A percentile compares a stretch with the other conserved stretches of the same genome.
phyloP scores from a whole-genome alignment of 2,797 vertebrate species.

The Pyrocephalus nanus region DNA sequence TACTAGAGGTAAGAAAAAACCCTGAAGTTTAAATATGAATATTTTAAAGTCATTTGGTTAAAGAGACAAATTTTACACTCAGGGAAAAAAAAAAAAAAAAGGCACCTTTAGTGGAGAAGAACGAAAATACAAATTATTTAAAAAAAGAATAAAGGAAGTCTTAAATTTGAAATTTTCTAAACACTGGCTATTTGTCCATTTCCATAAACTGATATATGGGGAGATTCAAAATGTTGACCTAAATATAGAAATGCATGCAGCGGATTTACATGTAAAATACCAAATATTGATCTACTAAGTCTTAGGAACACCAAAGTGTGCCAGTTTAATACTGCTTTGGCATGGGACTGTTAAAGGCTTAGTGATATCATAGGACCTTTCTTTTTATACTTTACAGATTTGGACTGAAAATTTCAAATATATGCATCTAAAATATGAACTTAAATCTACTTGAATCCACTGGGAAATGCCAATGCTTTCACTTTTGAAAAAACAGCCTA shows the following conservation, averaged over 20 bases:
- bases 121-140: not conserved
- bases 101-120: not conserved
- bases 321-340: not conserved
- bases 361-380: accelerated
- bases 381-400: not conserved
- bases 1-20: not conserved
- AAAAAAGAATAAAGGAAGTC: not conserved
- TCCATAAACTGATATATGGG: not conserved
- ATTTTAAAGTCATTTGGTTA: not conserved
- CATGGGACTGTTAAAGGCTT: not conserved
- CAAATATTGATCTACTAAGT: not conserved
- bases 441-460: not conserved
- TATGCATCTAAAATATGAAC: not conserved
- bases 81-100: not conserved
- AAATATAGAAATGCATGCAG: not conserved
- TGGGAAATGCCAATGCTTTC: not conserved
- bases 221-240: not conserved
- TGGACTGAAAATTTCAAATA: not conserved
- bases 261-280: not conserved
- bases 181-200: not conserved
- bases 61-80: not conserved
- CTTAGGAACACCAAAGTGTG: not conserved
- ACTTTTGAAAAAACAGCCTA: not conserved
- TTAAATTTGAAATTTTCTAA: not conserved
- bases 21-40: not conserved